A percentile compares a stretch with the other conserved stretches of the same genome.
These are phyloP conservation scores for Sinonovacula constricta DNA, from an alignment of 1,140 invertebrate species.

Conservation along the genomic window DNA sequence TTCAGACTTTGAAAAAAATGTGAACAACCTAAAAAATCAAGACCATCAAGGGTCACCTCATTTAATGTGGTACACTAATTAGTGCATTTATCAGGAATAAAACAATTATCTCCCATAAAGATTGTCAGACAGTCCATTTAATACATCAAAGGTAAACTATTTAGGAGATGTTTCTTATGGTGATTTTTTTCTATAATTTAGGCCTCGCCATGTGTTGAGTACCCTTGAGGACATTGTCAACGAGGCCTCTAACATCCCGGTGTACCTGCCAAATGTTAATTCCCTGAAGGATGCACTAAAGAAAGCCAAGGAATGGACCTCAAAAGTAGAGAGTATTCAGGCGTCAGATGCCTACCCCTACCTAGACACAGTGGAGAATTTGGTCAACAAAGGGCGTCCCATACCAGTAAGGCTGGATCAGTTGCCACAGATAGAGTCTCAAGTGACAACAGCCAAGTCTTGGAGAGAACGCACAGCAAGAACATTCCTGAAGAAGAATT, in stretches of 20 bases:
- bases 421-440: conserved; percentile 87
- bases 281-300: conserved; percentile 86
- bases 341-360: conserved; percentile 87
- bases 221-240: conserved; percentile 87
- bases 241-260: conserved; percentile 88
- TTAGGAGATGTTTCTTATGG: too few relatives aligned
- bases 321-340: conserved; percentile 81
- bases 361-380: conserved; percentile 89
- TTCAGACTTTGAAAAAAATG: too few relatives aligned
- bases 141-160: too few relatives aligned
- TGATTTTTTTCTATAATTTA: conserved; percentile 75
- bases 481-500: conserved; percentile 92
- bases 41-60: too few relatives aligned
- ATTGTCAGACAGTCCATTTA: too few relatives aligned
- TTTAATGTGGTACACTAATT: too few relatives aligned
- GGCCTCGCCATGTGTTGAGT: conserved; percentile 80
- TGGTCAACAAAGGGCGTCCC: conserved; percentile 87
- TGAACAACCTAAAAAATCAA: too few relatives aligned
- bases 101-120: too few relatives aligned
- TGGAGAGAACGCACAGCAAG: conserved; percentile 92
- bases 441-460: conserved; percentile 87
- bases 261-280: conserved; percentile 88
- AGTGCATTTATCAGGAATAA: too few relatives aligned
- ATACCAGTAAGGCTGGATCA: conserved; percentile 89
- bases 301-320: conserved; percentile 91